Evolutionary conservation across 1,140 invertebrate genomes (phyloP).

Genomic region (Pogonus chalceus): DNA sequence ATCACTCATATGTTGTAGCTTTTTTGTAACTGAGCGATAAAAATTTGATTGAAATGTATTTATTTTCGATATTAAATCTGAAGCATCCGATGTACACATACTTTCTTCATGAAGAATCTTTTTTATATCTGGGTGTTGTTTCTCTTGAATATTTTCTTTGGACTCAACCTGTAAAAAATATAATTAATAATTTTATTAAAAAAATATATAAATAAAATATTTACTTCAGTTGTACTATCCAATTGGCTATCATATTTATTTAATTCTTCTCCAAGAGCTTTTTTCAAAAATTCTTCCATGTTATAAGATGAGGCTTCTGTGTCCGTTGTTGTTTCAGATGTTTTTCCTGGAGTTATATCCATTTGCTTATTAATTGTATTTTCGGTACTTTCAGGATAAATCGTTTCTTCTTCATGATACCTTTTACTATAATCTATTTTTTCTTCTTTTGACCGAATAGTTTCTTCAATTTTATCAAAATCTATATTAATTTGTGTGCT

Average conservation of each 20-base stretch:
- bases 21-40: neutral
- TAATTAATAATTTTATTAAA: no score
- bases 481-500: no score
- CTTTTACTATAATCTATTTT: no score
- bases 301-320: neutral
- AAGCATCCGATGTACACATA: neutral
- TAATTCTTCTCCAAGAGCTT: constrained; percentile 28
- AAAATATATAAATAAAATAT: neutral
- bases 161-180: constrained; percentile 16
- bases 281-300: constrained; percentile 21
- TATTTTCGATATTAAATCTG: constrained; percentile 2
- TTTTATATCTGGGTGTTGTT: constrained; percentile 8
- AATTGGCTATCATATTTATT: constrained; percentile 18
- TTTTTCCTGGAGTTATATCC: no score
- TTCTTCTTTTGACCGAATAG: no score
- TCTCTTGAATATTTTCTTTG: neutral
- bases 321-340: no score
- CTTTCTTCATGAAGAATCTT: constrained; percentile 9
- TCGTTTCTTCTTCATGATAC: no score
- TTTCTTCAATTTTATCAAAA: no score
- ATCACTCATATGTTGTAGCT: neutral
- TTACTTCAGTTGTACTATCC: constrained; percentile 2
- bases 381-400: no score
- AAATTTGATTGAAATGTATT: constrained; percentile 2
- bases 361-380: no score